A percentile compares a stretch with the other conserved stretches of the same genome.
Evolutionary conservation across 1,140 invertebrate species (phyloP).

Genomic region (Steinernema feltiae): DNA sequence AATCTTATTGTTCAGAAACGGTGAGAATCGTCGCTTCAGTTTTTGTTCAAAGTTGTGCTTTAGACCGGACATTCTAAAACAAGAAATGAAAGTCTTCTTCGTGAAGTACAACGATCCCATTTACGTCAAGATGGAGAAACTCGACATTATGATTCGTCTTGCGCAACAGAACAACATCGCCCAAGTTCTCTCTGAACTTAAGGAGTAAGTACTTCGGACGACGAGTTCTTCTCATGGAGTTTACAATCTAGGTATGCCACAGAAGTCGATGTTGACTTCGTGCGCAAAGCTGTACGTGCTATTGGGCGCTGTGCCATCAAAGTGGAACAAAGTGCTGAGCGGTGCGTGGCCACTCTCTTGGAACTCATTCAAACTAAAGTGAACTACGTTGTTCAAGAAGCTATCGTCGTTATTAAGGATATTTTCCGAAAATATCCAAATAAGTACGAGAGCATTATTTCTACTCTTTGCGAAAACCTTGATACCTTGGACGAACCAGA

Average conservation of each 20-base stretch:
- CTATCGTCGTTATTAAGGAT: constrained; percentile 99
- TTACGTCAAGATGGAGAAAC: constrained; percentile 97
- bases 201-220: constrained; percentile 69
- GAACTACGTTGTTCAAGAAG: constrained; percentile 99
- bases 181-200: constrained; percentile 94
- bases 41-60: constrained; percentile 37
- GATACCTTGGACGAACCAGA: constrained; percentile 98
- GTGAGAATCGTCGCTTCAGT: constrained; percentile 46
- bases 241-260: constrained; percentile 75
- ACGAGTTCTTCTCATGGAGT: background rate
- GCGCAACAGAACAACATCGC: constrained; percentile 96
- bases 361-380: constrained; percentile 99
- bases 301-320: constrained; percentile 99
- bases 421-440: constrained; percentile 99
- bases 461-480: constrained; percentile 95
- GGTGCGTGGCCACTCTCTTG: constrained; percentile 94
- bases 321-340: constrained; percentile 94
- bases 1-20: constrained; percentile 97
- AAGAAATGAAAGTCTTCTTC: constrained; percentile 99
- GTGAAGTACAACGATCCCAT: constrained; percentile 99
- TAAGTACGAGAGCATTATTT: constrained; percentile 99
- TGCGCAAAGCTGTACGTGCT: constrained; percentile 91
- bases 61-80: constrained; percentile 93
- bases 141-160: constrained; percentile 98
- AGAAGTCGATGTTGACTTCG: constrained; percentile 99